Conservation (phyloP, 2,113 vertebrate genomes). For the Gopherus evgoodei region DNA sequence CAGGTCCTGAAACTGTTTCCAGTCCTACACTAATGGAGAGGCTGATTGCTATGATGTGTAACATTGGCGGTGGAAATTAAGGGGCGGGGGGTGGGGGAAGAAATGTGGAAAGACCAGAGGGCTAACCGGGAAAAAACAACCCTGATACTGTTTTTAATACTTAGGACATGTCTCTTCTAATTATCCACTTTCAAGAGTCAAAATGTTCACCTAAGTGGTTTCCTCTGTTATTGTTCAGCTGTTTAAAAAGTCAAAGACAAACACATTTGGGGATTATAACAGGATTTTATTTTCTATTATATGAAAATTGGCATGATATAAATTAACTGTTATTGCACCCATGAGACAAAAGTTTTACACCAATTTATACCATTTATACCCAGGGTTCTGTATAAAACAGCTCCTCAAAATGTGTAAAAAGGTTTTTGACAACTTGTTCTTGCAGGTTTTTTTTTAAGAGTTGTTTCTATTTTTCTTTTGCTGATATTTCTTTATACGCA, state of each 20-base stretch:
- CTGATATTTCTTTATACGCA: neutral
- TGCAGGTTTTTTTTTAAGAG: neutral
- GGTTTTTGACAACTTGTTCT: neutral
- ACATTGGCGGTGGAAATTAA: neutral
- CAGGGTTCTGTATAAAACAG: neutral
- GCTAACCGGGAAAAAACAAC: no score
- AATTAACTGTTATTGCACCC: slow-evolving; percentile 6
- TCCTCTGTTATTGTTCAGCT: neutral
- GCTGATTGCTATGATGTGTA: neutral
- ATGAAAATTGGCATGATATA: neutral
- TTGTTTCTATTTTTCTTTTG: neutral
- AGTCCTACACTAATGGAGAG: no score
- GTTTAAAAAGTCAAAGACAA: neutral
- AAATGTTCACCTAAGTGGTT: no score
- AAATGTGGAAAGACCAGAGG: no score
- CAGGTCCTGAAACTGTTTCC: no score
- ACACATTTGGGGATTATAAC: neutral
- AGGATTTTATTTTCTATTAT: slow-evolving; percentile 5
- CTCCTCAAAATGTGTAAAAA: neutral
- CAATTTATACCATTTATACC: neutral
- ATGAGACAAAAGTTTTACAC: slow-evolving; percentile 22
- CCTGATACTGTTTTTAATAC: no score
- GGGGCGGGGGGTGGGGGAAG: neutral
- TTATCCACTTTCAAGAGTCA: no score
- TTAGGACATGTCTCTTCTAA: no score